These are phyloP conservation scores for Spodoptera picta DNA, from an alignment of 2,888 invertebrate species.

Conservation along the genomic window DNA sequence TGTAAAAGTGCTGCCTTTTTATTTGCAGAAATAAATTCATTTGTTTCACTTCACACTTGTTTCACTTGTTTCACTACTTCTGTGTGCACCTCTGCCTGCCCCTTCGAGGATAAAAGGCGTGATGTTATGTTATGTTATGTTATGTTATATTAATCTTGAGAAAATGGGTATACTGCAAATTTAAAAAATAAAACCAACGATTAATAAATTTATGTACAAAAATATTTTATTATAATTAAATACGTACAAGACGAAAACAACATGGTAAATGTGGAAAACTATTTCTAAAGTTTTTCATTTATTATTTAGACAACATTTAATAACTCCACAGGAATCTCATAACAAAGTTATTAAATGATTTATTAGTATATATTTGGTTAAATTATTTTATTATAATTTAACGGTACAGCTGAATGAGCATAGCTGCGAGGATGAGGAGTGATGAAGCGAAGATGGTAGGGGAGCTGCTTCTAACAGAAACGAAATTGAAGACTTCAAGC, in stretches of 20 bases:
- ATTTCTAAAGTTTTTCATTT: constrained; percentile 10
- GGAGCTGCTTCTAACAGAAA: constrained; percentile 65
- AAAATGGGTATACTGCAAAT: too few species aligned
- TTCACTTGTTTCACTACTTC: too few species aligned
- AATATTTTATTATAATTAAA: constrained; percentile 20
- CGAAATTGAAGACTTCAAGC: constrained; percentile 61
- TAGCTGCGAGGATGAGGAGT: constrained; percentile 66
- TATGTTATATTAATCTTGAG: too few species aligned
- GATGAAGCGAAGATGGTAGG: constrained; percentile 65
- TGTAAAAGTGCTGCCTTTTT: too few species aligned
- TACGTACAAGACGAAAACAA: constrained; percentile 2
- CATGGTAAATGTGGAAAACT: constrained; percentile 3
- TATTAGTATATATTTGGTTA: constrained; percentile 7
- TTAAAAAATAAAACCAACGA: constrained; percentile 8
- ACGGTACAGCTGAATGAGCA: constrained; percentile 65
- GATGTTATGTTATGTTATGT: too few species aligned
- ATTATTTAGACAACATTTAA: too few species aligned
- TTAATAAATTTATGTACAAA: constrained; percentile 35
- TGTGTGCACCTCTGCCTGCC: too few species aligned
- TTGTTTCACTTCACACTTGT: too few species aligned
- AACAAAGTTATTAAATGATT: too few species aligned
- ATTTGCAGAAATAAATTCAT: too few species aligned
- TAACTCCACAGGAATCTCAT: too few species aligned
- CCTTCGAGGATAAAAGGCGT: too few species aligned
- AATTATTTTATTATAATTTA: constrained; percentile 55